phyloP scores from a whole-genome alignment of 64 coral and sea anemone species.

The Actinia equina region DNA sequence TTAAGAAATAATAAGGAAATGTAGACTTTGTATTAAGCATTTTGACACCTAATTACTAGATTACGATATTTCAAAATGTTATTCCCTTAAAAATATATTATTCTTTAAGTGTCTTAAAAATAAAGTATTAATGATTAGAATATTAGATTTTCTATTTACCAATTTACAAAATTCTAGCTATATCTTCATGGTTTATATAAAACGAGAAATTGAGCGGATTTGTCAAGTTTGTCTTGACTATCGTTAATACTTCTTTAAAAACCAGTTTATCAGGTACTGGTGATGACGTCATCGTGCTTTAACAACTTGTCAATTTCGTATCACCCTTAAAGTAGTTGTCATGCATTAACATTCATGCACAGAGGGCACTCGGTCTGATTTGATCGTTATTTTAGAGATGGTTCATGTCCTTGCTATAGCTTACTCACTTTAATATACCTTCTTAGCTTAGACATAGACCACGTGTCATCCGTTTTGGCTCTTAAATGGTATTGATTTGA shows the following conservation, averaged over 20 bases:
- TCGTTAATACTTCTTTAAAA: neutral
- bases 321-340: too few species aligned
- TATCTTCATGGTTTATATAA: neutral
- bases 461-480: too few species aligned
- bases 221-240: neutral
- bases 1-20: neutral
- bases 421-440: too few species aligned
- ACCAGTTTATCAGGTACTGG: neutral
- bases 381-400: too few species aligned
- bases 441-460: too few species aligned
- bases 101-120: neutral
- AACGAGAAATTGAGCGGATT: neutral
- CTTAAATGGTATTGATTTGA: too few species aligned
- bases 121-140: neutral
- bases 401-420: too few species aligned
- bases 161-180: neutral
- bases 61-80: neutral
- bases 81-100: neutral
- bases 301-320: neutral
- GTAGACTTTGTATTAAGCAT: neutral
- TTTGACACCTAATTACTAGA: neutral
- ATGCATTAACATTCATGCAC: too few species aligned
- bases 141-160: neutral
- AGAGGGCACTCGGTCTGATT: too few species aligned
- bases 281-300: conserved; percentile 1